Conservation (phyloP, 2,797 vertebrate species). For the Eidolon dupreanum region DNA sequence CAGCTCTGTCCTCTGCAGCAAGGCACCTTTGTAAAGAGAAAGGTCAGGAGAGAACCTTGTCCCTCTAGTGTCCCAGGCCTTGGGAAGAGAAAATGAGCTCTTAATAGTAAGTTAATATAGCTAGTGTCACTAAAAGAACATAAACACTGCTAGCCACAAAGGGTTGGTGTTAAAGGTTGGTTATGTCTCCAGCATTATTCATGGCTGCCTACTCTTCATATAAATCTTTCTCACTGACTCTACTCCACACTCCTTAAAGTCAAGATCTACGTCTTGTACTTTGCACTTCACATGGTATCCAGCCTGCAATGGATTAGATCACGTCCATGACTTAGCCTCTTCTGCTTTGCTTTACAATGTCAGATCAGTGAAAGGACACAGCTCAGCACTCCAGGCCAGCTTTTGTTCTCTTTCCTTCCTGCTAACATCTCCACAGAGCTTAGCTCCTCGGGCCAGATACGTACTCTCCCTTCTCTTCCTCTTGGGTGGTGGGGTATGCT, state of each 20-base stretch:
- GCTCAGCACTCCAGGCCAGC: fast-evolving
- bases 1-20: background rate
- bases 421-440: background rate
- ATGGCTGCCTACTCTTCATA: background rate
- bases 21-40: background rate
- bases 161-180: background rate
- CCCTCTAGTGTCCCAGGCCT: background rate
- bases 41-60: background rate
- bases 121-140: background rate
- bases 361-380: background rate
- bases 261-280: background rate
- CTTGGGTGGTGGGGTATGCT: background rate
- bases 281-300: background rate
- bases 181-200: background rate
- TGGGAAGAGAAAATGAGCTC: background rate
- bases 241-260: background rate
- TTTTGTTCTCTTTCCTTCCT: background rate
- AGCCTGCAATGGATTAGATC: background rate
- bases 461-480: background rate
- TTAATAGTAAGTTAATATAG: background rate
- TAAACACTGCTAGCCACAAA: too few relatives aligned
- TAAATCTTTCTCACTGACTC: background rate
- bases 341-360: background rate
- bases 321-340: background rate
- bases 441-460: background rate